These are phyloP conservation scores for Aethina tumida DNA, from an alignment of 1,140 invertebrate species.

Conservation along the genomic window DNA sequence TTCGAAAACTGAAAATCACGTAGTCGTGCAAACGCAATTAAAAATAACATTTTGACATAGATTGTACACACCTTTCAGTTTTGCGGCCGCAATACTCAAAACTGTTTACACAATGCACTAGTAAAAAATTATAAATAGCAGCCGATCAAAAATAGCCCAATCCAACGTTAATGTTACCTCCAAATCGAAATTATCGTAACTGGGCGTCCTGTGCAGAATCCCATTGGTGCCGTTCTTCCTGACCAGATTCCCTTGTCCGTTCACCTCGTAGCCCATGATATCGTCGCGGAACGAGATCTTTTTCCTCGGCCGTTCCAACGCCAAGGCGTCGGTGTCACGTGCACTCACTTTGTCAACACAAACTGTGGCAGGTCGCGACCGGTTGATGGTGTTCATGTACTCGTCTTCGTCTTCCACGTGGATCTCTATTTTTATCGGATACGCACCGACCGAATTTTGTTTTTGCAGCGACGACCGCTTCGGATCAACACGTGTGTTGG, in stretches of 20 bases:
- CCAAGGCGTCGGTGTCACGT: constrained; percentile 37
- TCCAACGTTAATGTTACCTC: constrained; percentile 24
- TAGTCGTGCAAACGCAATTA: neutral
- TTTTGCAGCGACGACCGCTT: constrained; percentile 23
- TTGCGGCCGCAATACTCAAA: neutral
- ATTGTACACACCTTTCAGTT: neutral
- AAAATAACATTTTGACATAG: constrained; percentile 5
- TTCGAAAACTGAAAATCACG: too few species aligned
- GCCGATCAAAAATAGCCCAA: constrained; percentile 1
- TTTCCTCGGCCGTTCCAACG: constrained; percentile 60
- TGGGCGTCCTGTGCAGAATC: constrained; percentile 16
- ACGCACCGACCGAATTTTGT: constrained; percentile 31
- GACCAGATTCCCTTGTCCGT: neutral
- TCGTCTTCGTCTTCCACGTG: constrained; percentile 27
- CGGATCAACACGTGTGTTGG: constrained; percentile 2
- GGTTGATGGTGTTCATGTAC: constrained; percentile 32
- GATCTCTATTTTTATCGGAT: constrained; percentile 31
- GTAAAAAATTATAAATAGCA: neutral
- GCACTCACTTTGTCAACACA: constrained; percentile 34
- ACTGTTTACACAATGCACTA: neutral
- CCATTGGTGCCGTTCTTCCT: constrained; percentile 22
- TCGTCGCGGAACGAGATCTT: constrained; percentile 72
- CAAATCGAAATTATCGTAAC: constrained; percentile 28
- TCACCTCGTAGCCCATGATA: constrained; percentile 3
- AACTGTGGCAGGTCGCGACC: constrained; percentile 35